A percentile compares a stretch with the other conserved stretches of the same genome.
These are phyloP conservation scores for Stictonetta naevosa DNA, from an alignment of 2,113 vertebrate genomes.

Conservation along the genomic window DNA sequence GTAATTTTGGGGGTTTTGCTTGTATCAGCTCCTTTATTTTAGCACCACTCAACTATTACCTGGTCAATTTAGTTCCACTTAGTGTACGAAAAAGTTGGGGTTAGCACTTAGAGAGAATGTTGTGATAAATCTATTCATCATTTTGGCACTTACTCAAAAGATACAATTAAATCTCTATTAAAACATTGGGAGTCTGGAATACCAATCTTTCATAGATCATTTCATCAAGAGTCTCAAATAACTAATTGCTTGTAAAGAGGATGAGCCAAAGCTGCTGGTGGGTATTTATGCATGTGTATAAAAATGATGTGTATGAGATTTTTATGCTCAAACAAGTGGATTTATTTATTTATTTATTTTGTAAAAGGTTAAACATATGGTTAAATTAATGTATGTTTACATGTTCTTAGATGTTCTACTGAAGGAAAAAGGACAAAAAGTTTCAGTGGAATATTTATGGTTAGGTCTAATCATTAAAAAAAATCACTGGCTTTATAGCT, in stretches of 20 bases:
- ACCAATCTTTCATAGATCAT: constrained; percentile 14
- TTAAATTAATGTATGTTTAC: background rate
- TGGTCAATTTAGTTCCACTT: background rate
- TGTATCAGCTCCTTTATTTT: constrained; percentile 3
- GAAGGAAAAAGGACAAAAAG: background rate
- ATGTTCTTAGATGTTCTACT: background rate
- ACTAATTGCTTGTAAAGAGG: background rate
- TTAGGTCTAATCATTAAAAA: background rate
- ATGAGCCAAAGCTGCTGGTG: background rate
- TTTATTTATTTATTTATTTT: background rate
- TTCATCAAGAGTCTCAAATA: background rate
- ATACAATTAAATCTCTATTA: constrained; percentile 37
- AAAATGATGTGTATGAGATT: background rate
- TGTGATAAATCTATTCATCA: constrained; percentile 1
- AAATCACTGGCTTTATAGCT: background rate
- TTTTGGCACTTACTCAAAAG: constrained; percentile 24
- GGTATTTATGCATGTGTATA: background rate
- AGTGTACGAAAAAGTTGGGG: background rate
- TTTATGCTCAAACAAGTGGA: background rate
- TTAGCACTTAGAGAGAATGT: background rate
- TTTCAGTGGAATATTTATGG: background rate
- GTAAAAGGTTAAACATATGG: background rate
- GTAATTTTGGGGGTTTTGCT: background rate
- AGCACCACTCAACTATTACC: background rate
- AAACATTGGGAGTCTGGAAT: background rate